Evolutionary conservation across 2,113 vertebrate genomes (phyloP).

Genomic region (Xiphorhynchus elegans): DNA sequence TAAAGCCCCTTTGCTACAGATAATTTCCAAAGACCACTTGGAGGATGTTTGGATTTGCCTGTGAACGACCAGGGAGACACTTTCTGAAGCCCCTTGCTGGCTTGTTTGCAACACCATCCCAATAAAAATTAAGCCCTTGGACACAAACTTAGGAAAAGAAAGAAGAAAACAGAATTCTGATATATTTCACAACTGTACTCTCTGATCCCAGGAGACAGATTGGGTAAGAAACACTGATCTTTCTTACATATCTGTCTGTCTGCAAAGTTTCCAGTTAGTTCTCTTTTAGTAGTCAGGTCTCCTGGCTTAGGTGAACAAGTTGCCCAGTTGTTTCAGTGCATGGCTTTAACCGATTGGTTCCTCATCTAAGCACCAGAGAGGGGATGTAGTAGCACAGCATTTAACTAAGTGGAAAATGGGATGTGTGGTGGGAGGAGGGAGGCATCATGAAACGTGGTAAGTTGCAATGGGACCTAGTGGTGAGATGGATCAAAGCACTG

Average conservation of each 20-base stretch:
- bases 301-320: slow-evolving; percentile 2
- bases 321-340: neutral
- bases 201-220: slow-evolving; percentile 42
- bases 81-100: slow-evolving; percentile 47
- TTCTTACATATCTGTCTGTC: neutral
- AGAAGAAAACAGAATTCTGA: slow-evolving; percentile 54
- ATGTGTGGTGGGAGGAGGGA: neutral
- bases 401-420: accelerated
- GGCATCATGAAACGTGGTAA: accelerated
- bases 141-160: slow-evolving; percentile 37
- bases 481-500: neutral
- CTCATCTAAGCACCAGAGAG: neutral
- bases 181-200: slow-evolving; percentile 18
- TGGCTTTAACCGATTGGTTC: neutral
- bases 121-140: slow-evolving; percentile 58
- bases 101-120: slow-evolving; percentile 62
- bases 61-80: neutral
- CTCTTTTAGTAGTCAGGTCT: neutral
- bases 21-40: slow-evolving; percentile 13
- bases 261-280: neutral
- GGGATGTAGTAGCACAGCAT: neutral
- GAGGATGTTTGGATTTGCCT: slow-evolving; percentile 6
- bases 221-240: slow-evolving; percentile 35
- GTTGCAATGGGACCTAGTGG: neutral
- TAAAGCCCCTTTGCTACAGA: slow-evolving; percentile 6